Base-by-base conservation (phyloP, 2,888 invertebrate species). In the Coecobrya sp. region DNA sequence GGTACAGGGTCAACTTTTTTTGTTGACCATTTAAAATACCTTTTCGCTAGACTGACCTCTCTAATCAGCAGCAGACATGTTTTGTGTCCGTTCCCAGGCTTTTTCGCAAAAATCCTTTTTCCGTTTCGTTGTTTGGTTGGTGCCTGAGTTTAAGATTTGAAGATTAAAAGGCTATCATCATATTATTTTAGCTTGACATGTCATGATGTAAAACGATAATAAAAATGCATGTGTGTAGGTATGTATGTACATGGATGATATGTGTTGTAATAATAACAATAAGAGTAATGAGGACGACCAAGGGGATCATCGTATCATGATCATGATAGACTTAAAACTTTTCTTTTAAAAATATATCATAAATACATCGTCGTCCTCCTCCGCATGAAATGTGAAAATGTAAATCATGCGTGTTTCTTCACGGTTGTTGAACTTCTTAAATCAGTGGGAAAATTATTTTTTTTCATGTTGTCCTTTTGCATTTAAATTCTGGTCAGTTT, bases 31-130 rank as follows among this genome's bases (percentile, higher is more conserved):
- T 89, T 92, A 93, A 93, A 93, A 93, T 93, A 86, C 93, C 93
- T 86, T 93, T 52, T 86, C 93, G 93, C 92, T 93, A 93, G 86
- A 91, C 91, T 88, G 88, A 84, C 91, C 88, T 92, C 89, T 79
- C 89, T 92, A 92, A 92, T 92, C 92, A 92, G 86, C 81, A 86
- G 30, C 55, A 59, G 55, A 55, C n/a, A 36, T 27, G 70, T 86
- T 92, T 55, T 92, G 86, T 81, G 81, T 92, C 86, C 86, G 92
- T 92, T 92, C 92, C 92, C 92, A 92, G 92, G 92, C 92, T 86
- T 92, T 91, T 92, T 92, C 68, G 89, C 89, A 68, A 86, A 89
- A 92, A 86, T 70, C 86, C 81, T 55, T 81, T 86, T 92, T 92
- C 89, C 92, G 89, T 86, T 62, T n/a, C 62, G 13, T 86, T 92